phyloP scores from a whole-genome alignment of 2,888 invertebrate species.

The Opisthograptis luteolata region DNA sequence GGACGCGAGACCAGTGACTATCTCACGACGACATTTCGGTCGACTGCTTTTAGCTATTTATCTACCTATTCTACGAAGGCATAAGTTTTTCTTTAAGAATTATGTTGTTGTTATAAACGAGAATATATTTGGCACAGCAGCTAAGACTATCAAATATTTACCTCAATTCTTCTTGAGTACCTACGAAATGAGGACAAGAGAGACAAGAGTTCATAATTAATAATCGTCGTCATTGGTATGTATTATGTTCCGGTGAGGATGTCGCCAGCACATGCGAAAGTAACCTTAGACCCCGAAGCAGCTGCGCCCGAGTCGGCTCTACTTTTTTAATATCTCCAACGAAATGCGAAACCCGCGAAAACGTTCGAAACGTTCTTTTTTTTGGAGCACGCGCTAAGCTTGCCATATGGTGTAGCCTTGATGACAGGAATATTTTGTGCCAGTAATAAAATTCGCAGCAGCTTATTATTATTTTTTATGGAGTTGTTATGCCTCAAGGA shows the following conservation, averaged over 20 bases:
- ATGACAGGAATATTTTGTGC: constrained; percentile 50
- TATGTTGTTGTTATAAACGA: too few relatives aligned
- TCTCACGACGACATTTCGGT: constrained; percentile 12
- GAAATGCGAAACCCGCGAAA: constrained; percentile 77
- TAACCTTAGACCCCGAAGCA: constrained; percentile 74
- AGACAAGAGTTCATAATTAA: constrained; percentile 19
- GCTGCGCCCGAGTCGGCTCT: constrained; percentile 64
- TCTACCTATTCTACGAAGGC: not conserved
- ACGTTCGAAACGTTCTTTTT: constrained; percentile 48
- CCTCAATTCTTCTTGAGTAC: too few relatives aligned
- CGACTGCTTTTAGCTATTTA: not conserved
- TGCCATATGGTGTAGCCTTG: constrained; percentile 69
- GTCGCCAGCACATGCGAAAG: constrained; percentile 59
- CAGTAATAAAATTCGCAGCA: constrained; percentile 37
- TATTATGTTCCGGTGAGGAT: constrained; percentile 13
- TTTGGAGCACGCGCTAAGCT: constrained; percentile 75
- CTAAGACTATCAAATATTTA: too few relatives aligned
- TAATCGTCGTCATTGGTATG: constrained; percentile 14
- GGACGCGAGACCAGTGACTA: not conserved
- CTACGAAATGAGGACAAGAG: constrained; percentile 2
- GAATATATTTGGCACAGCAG: too few relatives aligned
- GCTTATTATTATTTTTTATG: constrained; percentile 36
- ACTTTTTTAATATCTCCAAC: constrained; percentile 63
- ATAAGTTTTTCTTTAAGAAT: too few relatives aligned
- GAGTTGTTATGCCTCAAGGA: not conserved